Evolutionary conservation across 1,140 invertebrate genomes (phyloP).

Genomic region (Solenopsis invicta): DNA sequence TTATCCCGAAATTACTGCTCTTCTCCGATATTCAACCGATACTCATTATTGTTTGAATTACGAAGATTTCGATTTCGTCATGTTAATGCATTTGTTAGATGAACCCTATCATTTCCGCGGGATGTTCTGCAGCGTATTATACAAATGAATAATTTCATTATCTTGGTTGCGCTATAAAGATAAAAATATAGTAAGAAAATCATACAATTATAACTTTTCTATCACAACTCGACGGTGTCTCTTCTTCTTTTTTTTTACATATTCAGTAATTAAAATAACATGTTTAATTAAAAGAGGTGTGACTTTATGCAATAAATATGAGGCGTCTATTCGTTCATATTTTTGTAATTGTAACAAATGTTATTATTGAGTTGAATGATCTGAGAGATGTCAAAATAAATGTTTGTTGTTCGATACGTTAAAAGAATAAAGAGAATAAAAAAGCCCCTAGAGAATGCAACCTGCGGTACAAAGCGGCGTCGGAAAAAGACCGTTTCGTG

Average conservation of each 20-base stretch:
- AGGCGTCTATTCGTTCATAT: background rate
- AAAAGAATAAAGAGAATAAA: background rate
- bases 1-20: constrained; percentile 46
- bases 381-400: constrained; percentile 9
- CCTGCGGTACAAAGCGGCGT: constrained; percentile 35
- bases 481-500: constrained; percentile 27
- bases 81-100: constrained; percentile 20
- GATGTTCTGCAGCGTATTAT: background rate
- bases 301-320: background rate
- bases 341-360: constrained; percentile 2
- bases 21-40: constrained; percentile 49
- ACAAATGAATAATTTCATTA: background rate
- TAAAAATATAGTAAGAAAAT: background rate
- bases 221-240: background rate
- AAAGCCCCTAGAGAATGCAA: constrained; percentile 67
- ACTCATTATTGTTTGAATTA: constrained; percentile 61
- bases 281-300: background rate
- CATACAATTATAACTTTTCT: background rate
- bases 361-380: background rate
- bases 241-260: background rate
- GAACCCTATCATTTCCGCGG: background rate
- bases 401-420: background rate
- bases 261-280: constrained; percentile 29
- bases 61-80: constrained; percentile 21
- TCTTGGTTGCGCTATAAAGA: background rate